A percentile compares a stretch with the other conserved stretches of the same genome.
These are phyloP conservation scores for Norana najaformis DNA, from an alignment of 2,888 invertebrate species.

Conservation along the genomic window DNA sequence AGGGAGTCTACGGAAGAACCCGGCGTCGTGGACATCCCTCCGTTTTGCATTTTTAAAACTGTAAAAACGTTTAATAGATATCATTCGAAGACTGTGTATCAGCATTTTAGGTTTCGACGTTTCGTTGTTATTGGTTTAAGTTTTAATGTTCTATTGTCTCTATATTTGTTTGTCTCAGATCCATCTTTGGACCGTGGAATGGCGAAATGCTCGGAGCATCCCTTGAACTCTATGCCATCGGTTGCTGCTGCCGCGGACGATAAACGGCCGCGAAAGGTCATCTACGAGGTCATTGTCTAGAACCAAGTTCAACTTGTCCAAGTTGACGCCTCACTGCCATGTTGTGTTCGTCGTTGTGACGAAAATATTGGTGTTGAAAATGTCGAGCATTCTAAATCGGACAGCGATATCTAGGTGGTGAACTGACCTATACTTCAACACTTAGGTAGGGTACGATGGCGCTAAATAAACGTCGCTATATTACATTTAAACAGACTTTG, in stretches of 20 bases:
- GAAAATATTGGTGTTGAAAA: neutral
- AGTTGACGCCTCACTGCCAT: too few species aligned
- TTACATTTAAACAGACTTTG: neutral
- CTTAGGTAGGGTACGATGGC: neutral
- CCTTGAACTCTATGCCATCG: neutral
- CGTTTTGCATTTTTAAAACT: too few species aligned
- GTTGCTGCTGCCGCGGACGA: neutral
- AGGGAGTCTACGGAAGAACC: too few species aligned
- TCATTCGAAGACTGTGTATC: neutral
- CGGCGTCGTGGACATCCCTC: too few species aligned
- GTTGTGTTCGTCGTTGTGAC: neutral
- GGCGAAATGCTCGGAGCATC: neutral
- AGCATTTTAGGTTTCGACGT: neutral
- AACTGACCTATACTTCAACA: neutral
- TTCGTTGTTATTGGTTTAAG: neutral
- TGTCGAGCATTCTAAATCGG: neutral
- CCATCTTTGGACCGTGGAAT: neutral
- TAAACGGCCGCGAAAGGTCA: constrained; percentile 31
- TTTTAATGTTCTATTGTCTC: neutral
- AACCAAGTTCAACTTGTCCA: neutral
- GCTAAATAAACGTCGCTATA: neutral
- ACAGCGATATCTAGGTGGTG: neutral
- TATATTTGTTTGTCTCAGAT: too few species aligned
- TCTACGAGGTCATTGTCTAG: constrained; percentile 35
- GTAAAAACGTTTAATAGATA: too few species aligned